These are phyloP conservation scores for Keiferia lycopersicella DNA, from an alignment of 2,888 invertebrate genomes.

Conservation along the genomic window DNA sequence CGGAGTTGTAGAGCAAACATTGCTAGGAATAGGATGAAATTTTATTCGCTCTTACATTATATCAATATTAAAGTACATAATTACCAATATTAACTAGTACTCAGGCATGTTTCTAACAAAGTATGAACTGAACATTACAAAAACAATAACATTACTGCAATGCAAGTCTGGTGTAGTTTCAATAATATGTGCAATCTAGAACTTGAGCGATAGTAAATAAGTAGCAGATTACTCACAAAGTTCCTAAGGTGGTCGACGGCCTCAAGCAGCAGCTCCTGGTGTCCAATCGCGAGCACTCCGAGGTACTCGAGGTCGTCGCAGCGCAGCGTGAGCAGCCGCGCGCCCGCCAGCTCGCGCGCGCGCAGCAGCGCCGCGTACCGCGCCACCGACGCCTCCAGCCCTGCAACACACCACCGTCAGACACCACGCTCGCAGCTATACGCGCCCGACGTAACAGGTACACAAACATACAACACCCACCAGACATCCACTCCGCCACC, in stretches of 20 bases:
- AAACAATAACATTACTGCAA: neutral
- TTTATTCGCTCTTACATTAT: too few species aligned
- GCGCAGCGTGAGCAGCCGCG: slow-evolving; percentile 90
- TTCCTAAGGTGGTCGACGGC: slow-evolving; percentile 94
- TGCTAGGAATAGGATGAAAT: too few species aligned
- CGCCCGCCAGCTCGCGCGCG: slow-evolving; percentile 90
- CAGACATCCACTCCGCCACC: slow-evolving; percentile 95
- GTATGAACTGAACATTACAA: too few species aligned
- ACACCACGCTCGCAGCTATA: slow-evolving; percentile 37
- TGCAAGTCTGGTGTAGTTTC: neutral
- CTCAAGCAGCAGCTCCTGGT: slow-evolving; percentile 96
- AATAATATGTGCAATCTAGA: neutral
- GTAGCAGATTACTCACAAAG: slow-evolving; percentile 84
- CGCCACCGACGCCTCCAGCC: slow-evolving; percentile 88
- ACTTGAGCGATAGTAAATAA: neutral
- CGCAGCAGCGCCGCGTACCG: slow-evolving; percentile 91
- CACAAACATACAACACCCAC: slow-evolving; percentile 64
- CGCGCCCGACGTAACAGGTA: slow-evolving; percentile 32
- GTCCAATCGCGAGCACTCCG: slow-evolving; percentile 92
- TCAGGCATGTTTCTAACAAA: too few species aligned
- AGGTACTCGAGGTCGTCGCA: slow-evolving; percentile 94
- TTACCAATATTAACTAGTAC: too few species aligned
- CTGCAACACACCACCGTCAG: slow-evolving; percentile 64
- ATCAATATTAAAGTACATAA: too few species aligned
- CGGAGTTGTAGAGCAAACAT: too few species aligned